These are phyloP conservation scores for Agelaius tricolor DNA, from an alignment of 2,113 vertebrate genomes.

Conservation along the genomic window DNA sequence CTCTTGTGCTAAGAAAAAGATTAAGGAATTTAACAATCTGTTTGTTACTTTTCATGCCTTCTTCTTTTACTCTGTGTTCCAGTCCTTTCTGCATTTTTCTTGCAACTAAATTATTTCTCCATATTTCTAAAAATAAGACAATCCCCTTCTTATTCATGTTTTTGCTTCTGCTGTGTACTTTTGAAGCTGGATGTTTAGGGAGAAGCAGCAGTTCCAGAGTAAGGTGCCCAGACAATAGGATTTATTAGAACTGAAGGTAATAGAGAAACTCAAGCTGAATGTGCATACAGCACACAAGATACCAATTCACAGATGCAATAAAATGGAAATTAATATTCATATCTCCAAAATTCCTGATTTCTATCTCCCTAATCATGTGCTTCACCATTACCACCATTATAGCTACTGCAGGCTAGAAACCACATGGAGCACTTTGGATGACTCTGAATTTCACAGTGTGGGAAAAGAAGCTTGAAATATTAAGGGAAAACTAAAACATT, in stretches of 20 bases:
- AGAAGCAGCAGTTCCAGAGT: neutral
- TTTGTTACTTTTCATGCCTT: neutral
- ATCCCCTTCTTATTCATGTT: neutral
- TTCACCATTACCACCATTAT: neutral
- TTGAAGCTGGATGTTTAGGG: neutral
- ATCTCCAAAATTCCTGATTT: neutral
- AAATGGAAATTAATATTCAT: neutral
- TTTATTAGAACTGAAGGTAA: neutral
- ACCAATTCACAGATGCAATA: neutral
- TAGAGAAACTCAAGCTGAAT: neutral
- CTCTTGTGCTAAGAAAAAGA: neutral
- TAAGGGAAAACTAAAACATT: neutral
- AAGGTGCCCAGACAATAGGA: neutral
- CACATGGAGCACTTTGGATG: neutral
- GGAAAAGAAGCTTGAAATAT: neutral
- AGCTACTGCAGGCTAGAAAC: neutral
- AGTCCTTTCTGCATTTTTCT: neutral
- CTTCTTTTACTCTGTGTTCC: neutral
- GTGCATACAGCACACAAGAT: neutral
- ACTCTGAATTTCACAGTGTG: neutral
- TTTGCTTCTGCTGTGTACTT: neutral
- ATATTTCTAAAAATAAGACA: neutral
- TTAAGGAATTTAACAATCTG: neutral
- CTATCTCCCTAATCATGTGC: neutral
- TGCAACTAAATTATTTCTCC: neutral